Base-by-base conservation (phyloP, 1,140 invertebrate genomes). In the Aphidius ervi region DNA sequence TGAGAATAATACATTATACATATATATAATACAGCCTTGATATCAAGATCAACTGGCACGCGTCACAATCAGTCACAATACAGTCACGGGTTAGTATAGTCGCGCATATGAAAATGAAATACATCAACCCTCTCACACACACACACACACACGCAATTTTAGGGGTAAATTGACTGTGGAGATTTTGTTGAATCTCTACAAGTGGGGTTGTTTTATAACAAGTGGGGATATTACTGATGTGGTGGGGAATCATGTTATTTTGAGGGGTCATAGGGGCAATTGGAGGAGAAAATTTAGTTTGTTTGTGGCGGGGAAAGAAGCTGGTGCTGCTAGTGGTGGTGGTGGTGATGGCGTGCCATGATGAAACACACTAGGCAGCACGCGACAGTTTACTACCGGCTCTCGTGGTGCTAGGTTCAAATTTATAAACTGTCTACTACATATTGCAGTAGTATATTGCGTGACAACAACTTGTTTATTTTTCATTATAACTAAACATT, bases 371-470 rank as follows among this genome's bases (percentile, higher is more conserved):
- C 23, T 65, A 68, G 65, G 59, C 58, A 73, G 71, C 75, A 78
- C 76, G 76, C 78, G 77, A 74, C 77, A 80, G 78, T 80, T 78
- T 76, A 76, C 72, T 71, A 71, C 67, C 74, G 73, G 68, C 73
- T 65, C 64, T 63, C 72, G 71, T 67, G 58, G 63, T 61, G 69
- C 63, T 31, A 63, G 68, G 68, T 72, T 77, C 71, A 60, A 42
- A 31, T 31, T 31, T 31, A 31, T 3, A 31, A 31, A 31, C 4
- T 31, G 4, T 31, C 23, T 31, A 31, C 4, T 31, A 31, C 4
- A 31, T 31, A 31, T 31, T 16, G 16, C 23, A 3, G 4, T 31
- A 31, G 2, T 31, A 3, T 31, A 31, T 31, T 31, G 23, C 23
- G 23, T 31, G 23, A 31, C 23, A 31, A 31, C 23, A 31, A 31